phyloP scores from a whole-genome alignment of 2,113 vertebrate genomes.

The Chaetodon auriga region DNA sequence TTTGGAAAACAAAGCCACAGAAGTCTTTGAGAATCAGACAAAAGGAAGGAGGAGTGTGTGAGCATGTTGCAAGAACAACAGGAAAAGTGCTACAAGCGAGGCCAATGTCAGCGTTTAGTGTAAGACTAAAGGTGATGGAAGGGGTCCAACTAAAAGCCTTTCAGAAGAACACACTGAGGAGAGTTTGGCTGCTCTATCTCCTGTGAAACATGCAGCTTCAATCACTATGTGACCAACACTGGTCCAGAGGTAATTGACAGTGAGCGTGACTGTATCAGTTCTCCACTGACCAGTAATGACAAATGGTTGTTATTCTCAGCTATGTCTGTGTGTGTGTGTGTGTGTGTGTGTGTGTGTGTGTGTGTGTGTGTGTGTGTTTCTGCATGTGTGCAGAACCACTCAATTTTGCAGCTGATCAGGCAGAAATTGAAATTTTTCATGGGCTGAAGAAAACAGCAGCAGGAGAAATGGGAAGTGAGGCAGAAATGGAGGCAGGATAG shows the following conservation, averaged over 20 bases:
- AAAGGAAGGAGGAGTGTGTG: not conserved
- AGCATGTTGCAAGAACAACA: not conserved
- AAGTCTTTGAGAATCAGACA: not conserved
- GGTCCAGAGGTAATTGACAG: slow-evolving; percentile 36
- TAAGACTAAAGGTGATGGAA: slow-evolving; percentile 12
- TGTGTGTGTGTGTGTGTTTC: slow-evolving; percentile 11
- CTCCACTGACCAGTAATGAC: slow-evolving; percentile 26
- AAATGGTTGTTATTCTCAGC: slow-evolving; percentile 45
- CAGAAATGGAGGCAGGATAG: not conserved
- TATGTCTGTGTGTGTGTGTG: not conserved
- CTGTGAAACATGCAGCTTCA: slow-evolving; percentile 10
- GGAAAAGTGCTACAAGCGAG: not conserved
- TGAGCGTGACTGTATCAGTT: slow-evolving; percentile 23
- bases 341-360: no score
- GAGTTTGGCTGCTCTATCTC: not conserved
- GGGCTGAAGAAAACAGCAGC: slow-evolving; percentile 29
- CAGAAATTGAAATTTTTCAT: slow-evolving; percentile 72
- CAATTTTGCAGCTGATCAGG: slow-evolving; percentile 72
- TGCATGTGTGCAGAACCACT: slow-evolving; percentile 40
- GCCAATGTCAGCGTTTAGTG: not conserved
- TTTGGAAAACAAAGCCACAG: slow-evolving; percentile 26
- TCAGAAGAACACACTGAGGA: not conserved
- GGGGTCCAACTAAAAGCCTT: not conserved
- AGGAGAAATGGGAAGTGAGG: slow-evolving; percentile 19
- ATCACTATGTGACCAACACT: slow-evolving; percentile 20